Evolutionary conservation across 2,113 vertebrate genomes (phyloP).

Genomic region (Heterotis niloticus): DNA sequence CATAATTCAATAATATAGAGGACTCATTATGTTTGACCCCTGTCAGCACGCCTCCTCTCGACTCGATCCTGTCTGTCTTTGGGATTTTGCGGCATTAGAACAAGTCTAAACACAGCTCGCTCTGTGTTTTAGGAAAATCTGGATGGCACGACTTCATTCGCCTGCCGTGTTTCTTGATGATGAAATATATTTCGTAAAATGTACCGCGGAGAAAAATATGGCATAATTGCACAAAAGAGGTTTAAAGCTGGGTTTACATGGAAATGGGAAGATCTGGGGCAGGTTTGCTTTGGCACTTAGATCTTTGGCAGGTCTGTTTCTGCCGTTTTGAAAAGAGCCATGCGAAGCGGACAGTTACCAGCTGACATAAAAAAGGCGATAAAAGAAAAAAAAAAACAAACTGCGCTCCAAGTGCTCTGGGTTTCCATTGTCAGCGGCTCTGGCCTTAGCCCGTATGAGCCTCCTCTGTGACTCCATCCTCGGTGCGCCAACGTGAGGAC

Average conservation of each 20-base stretch:
- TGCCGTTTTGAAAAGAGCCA: background rate
- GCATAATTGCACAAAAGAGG: background rate
- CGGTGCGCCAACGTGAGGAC: slow-evolving; percentile 5
- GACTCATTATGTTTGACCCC: background rate
- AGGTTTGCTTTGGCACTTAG: background rate
- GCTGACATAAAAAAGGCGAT: background rate
- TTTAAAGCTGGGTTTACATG: background rate
- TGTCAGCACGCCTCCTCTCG: background rate
- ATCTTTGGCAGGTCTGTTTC: background rate
- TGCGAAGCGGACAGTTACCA: background rate
- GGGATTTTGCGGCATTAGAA: background rate
- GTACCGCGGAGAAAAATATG: background rate
- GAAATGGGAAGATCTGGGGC: background rate
- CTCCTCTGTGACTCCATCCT: slow-evolving; percentile 11
- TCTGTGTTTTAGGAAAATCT: background rate
- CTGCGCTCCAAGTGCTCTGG: background rate
- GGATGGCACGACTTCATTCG: background rate
- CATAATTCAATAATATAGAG: too few species aligned
- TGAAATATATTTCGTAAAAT: background rate
- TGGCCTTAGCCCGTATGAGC: background rate
- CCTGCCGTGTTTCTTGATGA: background rate
- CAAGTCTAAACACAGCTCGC: background rate
- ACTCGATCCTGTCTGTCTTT: background rate
- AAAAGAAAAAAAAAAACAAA: slow-evolving; percentile 8
- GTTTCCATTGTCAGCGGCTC: background rate